phyloP scores from a whole-genome alignment of 1,140 invertebrate genomes.

The Uloborus diversus region DNA sequence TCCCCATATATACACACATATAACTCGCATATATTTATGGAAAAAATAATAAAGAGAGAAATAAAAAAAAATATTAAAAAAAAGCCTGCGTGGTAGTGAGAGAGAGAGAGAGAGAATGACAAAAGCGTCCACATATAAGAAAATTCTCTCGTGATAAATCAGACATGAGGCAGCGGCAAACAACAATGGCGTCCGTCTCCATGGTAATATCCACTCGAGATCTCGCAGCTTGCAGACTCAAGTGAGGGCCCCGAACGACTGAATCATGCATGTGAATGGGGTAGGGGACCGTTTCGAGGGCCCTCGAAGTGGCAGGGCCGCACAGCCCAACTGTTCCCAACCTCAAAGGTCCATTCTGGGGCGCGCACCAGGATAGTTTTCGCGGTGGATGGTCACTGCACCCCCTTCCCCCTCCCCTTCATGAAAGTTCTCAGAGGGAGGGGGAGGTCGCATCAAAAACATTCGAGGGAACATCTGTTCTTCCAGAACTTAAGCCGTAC shows the following conservation, averaged over 20 bases:
- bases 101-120: too few species aligned
- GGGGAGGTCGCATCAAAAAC: conserved; percentile 26
- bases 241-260: conserved; percentile 46
- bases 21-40: not conserved
- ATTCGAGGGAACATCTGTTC: conserved; percentile 51
- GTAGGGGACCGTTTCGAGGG: conserved; percentile 45
- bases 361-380: conserved; percentile 24
- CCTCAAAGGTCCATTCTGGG: conserved; percentile 43
- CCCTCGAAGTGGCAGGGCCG: conserved; percentile 33
- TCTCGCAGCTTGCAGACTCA: conserved; percentile 52
- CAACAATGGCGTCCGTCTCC: conserved; percentile 53
- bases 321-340: conserved; percentile 49
- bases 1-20: conserved; percentile 5
- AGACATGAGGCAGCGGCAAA: conserved; percentile 52
- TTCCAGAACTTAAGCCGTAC: not conserved
- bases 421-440: conserved; percentile 24
- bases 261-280: conserved; percentile 56
- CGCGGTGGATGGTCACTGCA: conserved; percentile 27
- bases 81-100: not conserved
- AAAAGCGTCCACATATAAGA: conserved; percentile 51
- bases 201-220: conserved; percentile 54
- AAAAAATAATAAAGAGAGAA: conserved; percentile 6
- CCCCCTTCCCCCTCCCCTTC: not conserved
- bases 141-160: conserved; percentile 51
- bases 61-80: conserved; percentile 9